phyloP scores from a whole-genome alignment of 2,888 invertebrate genomes.

The Sesia apiformis region DNA sequence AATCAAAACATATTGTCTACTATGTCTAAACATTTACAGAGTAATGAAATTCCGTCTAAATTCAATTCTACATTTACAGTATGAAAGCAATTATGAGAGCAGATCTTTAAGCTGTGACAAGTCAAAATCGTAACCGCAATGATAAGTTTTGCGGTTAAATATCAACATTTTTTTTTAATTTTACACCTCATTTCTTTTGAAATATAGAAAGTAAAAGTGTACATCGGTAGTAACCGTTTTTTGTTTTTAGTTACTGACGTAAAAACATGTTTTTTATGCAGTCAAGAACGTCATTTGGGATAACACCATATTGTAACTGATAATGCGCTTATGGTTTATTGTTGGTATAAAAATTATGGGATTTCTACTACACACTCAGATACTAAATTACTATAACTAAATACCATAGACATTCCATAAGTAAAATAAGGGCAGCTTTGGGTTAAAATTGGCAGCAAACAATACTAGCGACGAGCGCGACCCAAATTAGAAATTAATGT shows the following conservation, averaged over 20 bases:
- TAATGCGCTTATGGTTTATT: not conserved
- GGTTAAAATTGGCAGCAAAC: too few relatives aligned
- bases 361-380: too few relatives aligned
- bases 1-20: not conserved
- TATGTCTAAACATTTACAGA: not conserved
- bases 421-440: too few relatives aligned
- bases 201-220: too few relatives aligned
- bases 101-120: not conserved
- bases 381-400: too few relatives aligned
- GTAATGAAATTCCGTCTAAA: not conserved
- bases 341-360: not conserved
- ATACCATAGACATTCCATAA: too few relatives aligned
- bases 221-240: too few relatives aligned
- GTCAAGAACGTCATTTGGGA: not conserved
- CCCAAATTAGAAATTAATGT: too few relatives aligned
- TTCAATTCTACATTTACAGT: not conserved
- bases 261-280: not conserved
- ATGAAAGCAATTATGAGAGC: not conserved
- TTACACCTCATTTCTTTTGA: too few relatives aligned
- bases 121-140: not conserved
- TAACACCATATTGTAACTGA: not conserved
- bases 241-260: too few relatives aligned
- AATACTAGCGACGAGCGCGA: too few relatives aligned
- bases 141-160: not conserved
- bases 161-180: too few relatives aligned